Evolutionary conservation across 2,888 invertebrate genomes (phyloP).

Genomic region (Ptilodon capucinus): DNA sequence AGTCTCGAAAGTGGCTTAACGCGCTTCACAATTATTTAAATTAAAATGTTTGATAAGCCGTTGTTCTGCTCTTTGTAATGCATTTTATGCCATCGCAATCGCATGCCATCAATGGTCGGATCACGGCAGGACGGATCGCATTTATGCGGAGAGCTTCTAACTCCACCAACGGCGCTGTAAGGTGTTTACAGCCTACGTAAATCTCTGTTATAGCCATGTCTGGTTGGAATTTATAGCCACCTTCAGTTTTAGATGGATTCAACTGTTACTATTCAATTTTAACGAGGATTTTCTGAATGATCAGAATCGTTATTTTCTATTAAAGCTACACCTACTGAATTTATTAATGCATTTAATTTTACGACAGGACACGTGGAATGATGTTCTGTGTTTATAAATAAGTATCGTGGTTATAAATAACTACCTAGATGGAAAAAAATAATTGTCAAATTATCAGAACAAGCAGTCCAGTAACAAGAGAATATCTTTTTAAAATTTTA

Average conservation of each 20-base stretch:
- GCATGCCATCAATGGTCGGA: neutral
- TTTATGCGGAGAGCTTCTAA: neutral
- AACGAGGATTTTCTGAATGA: neutral
- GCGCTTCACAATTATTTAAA: no score
- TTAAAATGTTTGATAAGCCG: no score
- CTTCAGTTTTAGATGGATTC: conserved; percentile 11
- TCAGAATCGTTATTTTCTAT: neutral
- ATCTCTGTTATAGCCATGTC: conserved; percentile 7
- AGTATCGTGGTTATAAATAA: no score
- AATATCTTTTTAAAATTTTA: no score
- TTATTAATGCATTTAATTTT: neutral
- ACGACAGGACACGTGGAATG: no score
- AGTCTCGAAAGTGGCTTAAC: no score
- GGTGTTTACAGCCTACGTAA: conserved; percentile 21
- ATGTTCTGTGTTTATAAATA: no score
- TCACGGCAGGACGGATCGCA: neutral
- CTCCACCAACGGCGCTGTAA: neutral
- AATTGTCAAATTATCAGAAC: no score
- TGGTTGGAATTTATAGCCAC: conserved; percentile 16
- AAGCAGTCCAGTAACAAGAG: no score
- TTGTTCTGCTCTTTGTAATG: no score
- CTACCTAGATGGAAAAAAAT: no score
- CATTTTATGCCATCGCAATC: neutral
- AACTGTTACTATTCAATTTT: neutral
- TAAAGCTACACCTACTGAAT: neutral